Evolutionary conservation across 1,140 invertebrate genomes (phyloP).

Genomic region (Bombus affinis): DNA sequence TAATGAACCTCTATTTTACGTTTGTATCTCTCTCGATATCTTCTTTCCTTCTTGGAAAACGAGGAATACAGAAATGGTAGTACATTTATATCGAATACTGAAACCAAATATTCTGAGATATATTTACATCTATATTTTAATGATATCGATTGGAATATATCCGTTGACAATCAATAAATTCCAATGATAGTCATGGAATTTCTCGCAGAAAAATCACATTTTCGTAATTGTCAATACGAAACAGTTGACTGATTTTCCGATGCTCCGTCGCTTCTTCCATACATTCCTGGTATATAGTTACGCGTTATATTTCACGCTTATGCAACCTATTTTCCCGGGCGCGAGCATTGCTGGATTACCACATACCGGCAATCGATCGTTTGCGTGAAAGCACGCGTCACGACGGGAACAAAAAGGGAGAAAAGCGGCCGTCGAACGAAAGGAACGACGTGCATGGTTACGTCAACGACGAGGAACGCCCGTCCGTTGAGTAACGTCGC

Average conservation of each 20-base stretch:
- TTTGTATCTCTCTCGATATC: too few species aligned
- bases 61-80: too few species aligned
- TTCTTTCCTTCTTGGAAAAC: too few species aligned
- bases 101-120: too few species aligned
- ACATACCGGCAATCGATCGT: constrained; percentile 37
- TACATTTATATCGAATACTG: too few species aligned
- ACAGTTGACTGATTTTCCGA: neutral
- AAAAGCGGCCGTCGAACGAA: constrained; percentile 8
- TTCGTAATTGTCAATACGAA: neutral
- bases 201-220: too few species aligned
- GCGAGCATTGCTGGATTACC: constrained; percentile 7
- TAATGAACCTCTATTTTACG: too few species aligned
- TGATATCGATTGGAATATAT: too few species aligned
- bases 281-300: neutral
- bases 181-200: too few species aligned
- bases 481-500: neutral
- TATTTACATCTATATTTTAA: too few species aligned
- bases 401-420: neutral
- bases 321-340: constrained; percentile 44
- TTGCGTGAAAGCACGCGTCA: constrained; percentile 30
- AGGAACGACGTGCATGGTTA: neutral
- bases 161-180: too few species aligned
- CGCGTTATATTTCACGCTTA: constrained; percentile 57
- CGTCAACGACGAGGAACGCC: neutral
- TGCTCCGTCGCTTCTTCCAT: neutral